These are phyloP conservation scores for Nylanderia fulva DNA, from an alignment of 1,140 invertebrate genomes.

Conservation along the genomic window DNA sequence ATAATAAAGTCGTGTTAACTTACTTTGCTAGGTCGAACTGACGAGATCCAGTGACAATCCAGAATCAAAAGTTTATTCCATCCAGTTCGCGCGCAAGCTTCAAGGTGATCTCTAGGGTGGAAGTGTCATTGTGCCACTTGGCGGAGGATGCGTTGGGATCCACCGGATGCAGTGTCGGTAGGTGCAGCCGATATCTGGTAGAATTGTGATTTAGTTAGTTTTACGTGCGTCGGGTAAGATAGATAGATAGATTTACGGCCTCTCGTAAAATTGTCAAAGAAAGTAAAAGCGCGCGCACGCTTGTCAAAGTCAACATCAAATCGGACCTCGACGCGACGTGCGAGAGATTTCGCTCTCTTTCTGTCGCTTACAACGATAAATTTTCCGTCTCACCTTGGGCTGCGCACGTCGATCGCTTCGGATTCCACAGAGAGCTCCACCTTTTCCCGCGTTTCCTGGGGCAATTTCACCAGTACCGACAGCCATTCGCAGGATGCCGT, in stretches of 20 bases:
- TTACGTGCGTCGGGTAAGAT: conserved; percentile 23
- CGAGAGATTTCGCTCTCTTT: not conserved
- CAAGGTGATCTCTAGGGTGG: conserved; percentile 90
- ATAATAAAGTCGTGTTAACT: not conserved
- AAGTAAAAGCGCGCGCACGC: conserved; percentile 4
- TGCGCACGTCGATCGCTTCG: conserved; percentile 89
- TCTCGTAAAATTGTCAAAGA: conserved; percentile 67
- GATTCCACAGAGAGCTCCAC: conserved; percentile 91
- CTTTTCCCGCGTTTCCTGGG: conserved; percentile 89
- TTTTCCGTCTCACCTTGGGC: conserved; percentile 84
- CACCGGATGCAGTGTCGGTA: conserved; percentile 92
- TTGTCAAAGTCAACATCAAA: conserved; percentile 6
- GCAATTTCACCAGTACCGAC: conserved; percentile 91
- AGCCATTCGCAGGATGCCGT: conserved; percentile 95
- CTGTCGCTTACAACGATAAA: conserved; percentile 51
- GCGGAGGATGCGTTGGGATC: conserved; percentile 93
- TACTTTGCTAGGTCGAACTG: not conserved
- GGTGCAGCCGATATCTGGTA: conserved; percentile 88
- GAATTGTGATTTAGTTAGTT: conserved; percentile 46
- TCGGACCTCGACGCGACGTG: not conserved
- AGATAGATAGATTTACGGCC: conserved; percentile 54
- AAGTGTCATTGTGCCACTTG: conserved; percentile 90
- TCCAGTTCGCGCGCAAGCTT: conserved; percentile 92
- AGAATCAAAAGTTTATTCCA: conserved; percentile 92
- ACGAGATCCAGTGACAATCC: not conserved